Evolutionary conservation across 92 coral and sea anemone genomes (phyloP).

Genomic region (Porites lobata): DNA sequence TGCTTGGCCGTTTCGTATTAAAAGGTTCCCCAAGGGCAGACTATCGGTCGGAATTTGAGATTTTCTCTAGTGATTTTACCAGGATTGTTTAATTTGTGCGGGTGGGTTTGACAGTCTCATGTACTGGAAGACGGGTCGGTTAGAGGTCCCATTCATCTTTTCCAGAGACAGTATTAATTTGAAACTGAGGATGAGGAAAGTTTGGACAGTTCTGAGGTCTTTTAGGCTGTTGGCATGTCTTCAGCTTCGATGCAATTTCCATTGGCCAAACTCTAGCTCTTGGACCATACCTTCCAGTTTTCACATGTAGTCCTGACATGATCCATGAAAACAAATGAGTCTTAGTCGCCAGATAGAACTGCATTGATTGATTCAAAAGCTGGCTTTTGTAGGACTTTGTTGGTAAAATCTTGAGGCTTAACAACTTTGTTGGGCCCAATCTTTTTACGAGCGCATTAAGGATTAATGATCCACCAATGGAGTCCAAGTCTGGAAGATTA

Average conservation of each 20-base stretch:
- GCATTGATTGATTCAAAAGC: constrained; percentile 33
- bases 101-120: constrained; percentile 35
- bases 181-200: constrained; percentile 34
- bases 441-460: no score
- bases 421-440: no score
- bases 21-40: constrained; percentile 46
- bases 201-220: constrained; percentile 50
- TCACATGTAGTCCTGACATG: constrained; percentile 14
- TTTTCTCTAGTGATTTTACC: neutral
- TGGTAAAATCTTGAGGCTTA: neutral
- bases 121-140: constrained; percentile 34
- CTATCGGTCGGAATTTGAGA: constrained; percentile 24
- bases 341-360: constrained; percentile 54
- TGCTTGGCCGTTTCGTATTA: constrained; percentile 48
- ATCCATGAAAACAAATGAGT: constrained; percentile 60
- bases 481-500: no score
- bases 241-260: constrained; percentile 41
- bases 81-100: constrained; percentile 9
- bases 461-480: no score
- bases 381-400: constrained; percentile 48
- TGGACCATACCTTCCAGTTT: constrained; percentile 43
- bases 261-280: constrained; percentile 31
- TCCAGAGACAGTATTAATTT: constrained; percentile 35
- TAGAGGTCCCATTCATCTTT: constrained; percentile 22
- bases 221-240: constrained; percentile 20